Conservation (phyloP, 2,113 vertebrate species). For the Odocoileus virginianus region DNA sequence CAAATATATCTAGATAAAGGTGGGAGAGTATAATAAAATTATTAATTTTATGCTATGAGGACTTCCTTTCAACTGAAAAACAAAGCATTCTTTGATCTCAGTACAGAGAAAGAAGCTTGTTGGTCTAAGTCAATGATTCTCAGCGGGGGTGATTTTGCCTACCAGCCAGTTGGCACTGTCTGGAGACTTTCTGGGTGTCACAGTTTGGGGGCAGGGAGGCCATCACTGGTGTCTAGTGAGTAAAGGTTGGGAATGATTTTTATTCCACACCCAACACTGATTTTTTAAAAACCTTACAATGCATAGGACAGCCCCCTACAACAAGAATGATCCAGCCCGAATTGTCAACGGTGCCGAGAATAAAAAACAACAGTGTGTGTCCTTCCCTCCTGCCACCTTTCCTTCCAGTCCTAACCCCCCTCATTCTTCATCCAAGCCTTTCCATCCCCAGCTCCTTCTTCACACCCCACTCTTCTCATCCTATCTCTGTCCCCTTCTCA, state of each 20-base stretch:
- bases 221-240: background rate
- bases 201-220: background rate
- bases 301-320: background rate
- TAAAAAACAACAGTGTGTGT: background rate
- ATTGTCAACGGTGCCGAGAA: background rate
- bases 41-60: background rate
- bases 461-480: background rate
- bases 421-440: background rate
- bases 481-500: conserved; percentile 46
- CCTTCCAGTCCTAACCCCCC: background rate
- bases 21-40: background rate
- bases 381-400: background rate
- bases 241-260: background rate
- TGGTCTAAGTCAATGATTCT: background rate
- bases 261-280: background rate
- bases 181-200: background rate
- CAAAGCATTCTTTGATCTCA: background rate
- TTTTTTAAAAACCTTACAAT: background rate
- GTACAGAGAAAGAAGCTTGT: background rate
- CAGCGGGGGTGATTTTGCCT: background rate
- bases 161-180: background rate
- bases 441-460: background rate
- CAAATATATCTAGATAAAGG: background rate
- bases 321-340: background rate
- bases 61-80: background rate